Evolutionary conservation across 2,888 invertebrate genomes (phyloP), one percentile per base, ranked within the genome.

Genomic region (Lissocephala sabroskyi): DNA sequence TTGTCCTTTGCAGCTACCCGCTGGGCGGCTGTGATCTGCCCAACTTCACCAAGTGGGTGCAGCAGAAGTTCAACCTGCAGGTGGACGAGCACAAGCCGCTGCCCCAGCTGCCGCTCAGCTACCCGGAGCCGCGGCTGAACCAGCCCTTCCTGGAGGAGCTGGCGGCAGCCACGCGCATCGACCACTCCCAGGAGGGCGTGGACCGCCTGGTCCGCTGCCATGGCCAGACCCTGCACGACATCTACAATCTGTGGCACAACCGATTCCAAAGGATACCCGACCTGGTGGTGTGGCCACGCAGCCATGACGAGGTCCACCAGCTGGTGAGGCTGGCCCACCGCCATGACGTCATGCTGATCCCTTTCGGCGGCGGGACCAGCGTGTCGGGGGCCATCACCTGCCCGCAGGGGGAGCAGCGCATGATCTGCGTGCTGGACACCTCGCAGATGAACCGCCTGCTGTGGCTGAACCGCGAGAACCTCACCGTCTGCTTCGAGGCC

Each of bases 401-500:
- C 81, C 97, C 97, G 0, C 85, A 86, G 10, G 82, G 89, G 18
- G 96, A 96, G 83, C 86, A 85, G 17, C 86, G 94, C 41, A 92
- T 93, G 64, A 97, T 99, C 56, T 87, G 97, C 26, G 93, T 92
- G 0, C 81, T 99, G 55, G 98, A 99, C 82, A 98, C 96, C 36
- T 94, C 96, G 18, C 94, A 96, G 80, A 97, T 99, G 97, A 97
- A 97, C 86, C 89, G 91, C 59, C 92, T 99, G 80, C 83, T 98
- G 23, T 98, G 97, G 97, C 86, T 99, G 41, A 97, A 99, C 82
- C 89, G 88, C 53, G 89, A 91, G 51, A 96, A 96, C 84, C 85
- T 94, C 56, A 89, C 93, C 0, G 93, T 90, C 1, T 91, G 93
- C 76, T 90, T 92, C 79, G 94, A 99, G 86, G 88, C 95, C 41